phyloP scores from a whole-genome alignment of 2,113 vertebrate species.

The Erpornis zantholeuca region DNA sequence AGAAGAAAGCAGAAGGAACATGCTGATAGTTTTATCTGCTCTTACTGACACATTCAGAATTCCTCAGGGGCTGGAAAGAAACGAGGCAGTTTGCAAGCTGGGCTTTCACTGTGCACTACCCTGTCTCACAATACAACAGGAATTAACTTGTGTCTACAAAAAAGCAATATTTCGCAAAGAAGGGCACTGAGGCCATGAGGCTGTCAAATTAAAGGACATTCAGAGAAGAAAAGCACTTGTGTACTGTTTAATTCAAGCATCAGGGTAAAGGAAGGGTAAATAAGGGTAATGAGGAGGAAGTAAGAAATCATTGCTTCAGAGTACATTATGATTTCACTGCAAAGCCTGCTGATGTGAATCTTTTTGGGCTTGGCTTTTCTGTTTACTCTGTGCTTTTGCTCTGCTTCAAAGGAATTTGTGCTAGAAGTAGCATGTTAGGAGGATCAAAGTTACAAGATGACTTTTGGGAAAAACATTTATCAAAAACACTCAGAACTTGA shows the following conservation, averaged over 20 bases:
- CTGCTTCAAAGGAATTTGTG: background rate
- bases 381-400: background rate
- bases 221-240: background rate
- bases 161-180: constrained; percentile 40
- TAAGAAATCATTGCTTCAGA: background rate
- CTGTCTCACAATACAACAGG: background rate
- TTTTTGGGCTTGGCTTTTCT: background rate
- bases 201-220: constrained; percentile 20
- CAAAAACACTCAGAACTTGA: background rate
- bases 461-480: background rate
- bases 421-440: background rate
- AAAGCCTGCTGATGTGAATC: background rate
- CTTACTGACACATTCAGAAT: constrained; percentile 22
- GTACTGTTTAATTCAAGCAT: background rate
- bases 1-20: background rate
- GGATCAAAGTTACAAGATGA: background rate
- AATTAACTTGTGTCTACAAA: constrained; percentile 41
- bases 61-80: constrained; percentile 9
- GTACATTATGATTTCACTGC: background rate
- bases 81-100: background rate
- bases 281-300: background rate
- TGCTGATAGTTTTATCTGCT: constrained; percentile 15
- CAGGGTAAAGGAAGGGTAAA: background rate
- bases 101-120: background rate
- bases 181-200: background rate